Evolutionary conservation across 2,888 invertebrate genomes (phyloP).

Genomic region (Dolichomitus sp.): DNA sequence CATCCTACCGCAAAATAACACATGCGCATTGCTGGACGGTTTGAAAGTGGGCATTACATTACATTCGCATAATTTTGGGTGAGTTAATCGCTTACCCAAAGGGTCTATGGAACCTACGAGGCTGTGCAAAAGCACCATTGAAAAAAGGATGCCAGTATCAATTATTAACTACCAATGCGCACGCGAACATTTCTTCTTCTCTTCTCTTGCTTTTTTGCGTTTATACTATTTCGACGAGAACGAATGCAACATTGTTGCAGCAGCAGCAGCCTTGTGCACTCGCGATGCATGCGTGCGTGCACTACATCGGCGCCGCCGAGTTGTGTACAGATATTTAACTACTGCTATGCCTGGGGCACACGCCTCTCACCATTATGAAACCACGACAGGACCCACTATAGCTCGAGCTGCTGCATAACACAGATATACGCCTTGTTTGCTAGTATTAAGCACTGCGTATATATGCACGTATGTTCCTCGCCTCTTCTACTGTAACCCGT

Average conservation of each 20-base stretch:
- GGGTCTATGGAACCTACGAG: not conserved
- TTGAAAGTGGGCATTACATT: constrained; percentile 12
- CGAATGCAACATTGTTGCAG: constrained; percentile 30
- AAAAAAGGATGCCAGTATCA: not conserved
- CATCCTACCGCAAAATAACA: constrained; percentile 31
- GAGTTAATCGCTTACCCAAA: constrained; percentile 8
- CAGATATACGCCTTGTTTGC: constrained; percentile 36
- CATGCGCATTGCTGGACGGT: not conserved
- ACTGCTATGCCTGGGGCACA: constrained; percentile 47
- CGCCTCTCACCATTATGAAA: constrained; percentile 67
- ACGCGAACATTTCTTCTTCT: constrained; percentile 24
- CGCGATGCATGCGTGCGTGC: constrained; percentile 41
- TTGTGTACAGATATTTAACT: constrained; percentile 19
- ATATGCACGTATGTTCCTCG: constrained; percentile 42
- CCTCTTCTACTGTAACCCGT: constrained; percentile 50
- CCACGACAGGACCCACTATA: constrained; percentile 58
- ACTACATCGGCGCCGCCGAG: constrained; percentile 11
- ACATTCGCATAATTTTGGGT: not conserved
- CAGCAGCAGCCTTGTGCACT: constrained; percentile 15
- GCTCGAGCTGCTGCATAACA: constrained; percentile 5
- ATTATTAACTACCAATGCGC: not conserved
- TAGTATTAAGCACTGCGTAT: constrained; percentile 32
- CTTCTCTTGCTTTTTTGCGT: not conserved
- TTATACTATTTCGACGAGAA: constrained; percentile 5
- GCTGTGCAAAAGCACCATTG: not conserved